These are phyloP conservation scores for Cairina moschata DNA, from an alignment of 2,113 vertebrate species.

Conservation along the genomic window DNA sequence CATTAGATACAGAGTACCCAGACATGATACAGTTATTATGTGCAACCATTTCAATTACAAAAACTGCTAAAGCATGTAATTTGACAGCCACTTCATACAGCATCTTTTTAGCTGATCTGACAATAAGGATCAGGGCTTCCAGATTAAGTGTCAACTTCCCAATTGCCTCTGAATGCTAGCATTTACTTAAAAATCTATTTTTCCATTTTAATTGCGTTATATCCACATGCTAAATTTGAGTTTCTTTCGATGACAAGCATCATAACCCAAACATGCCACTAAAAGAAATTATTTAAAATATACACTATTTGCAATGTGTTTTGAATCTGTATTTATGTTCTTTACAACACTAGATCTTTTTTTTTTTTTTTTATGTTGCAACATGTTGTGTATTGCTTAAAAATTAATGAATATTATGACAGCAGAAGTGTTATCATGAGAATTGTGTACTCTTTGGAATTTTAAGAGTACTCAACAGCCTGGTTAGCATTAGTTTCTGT, in stretches of 20 bases:
- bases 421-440: conserved; percentile 33
- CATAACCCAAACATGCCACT: neutral
- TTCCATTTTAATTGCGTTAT: conserved; percentile 19
- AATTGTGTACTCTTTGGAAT: conserved; percentile 53
- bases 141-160: neutral
- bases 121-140: neutral
- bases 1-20: conserved; percentile 26
- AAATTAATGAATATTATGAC: conserved; percentile 22
- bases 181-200: conserved; percentile 24
- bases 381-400: neutral
- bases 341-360: neutral
- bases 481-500: conserved; percentile 41
- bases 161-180: neutral
- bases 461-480: conserved; percentile 29
- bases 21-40: conserved; percentile 41
- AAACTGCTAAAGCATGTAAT: conserved; percentile 50
- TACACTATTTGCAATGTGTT: neutral
- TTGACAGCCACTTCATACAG: conserved; percentile 16
- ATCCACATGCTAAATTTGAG: neutral
- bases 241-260: neutral
- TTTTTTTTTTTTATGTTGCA: neutral
- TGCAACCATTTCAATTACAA: conserved; percentile 59
- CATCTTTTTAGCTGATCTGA: conserved; percentile 21
- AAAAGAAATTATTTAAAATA: neutral
- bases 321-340: neutral